Evolutionary conservation across 2,797 vertebrate species (phyloP).

Genomic region (Pangasius djambal): DNA sequence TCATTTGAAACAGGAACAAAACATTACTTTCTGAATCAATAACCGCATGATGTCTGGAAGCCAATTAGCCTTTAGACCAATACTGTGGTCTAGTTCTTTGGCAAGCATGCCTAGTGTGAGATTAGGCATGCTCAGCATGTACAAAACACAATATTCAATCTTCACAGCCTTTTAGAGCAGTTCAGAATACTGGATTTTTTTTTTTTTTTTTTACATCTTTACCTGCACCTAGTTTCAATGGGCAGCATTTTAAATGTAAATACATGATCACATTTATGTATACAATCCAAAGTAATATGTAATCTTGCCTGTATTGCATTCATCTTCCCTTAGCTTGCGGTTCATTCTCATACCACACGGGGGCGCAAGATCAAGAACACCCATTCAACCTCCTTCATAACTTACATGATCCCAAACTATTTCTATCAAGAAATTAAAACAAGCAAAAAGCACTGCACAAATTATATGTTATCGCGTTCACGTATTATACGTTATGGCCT

Average conservation of each 20-base stretch:
- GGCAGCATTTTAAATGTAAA: background rate
- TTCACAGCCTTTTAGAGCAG: background rate
- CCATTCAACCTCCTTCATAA: background rate
- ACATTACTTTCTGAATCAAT: slow-evolving; percentile 14
- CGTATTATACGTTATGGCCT: background rate
- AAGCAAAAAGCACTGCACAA: background rate
- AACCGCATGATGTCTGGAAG: background rate
- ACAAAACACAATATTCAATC: background rate
- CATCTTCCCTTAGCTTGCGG: background rate
- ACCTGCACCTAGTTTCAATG: background rate
- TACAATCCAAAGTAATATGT: background rate
- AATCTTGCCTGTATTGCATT: background rate
- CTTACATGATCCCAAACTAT: background rate
- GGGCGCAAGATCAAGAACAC: background rate
- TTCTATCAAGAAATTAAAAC: background rate
- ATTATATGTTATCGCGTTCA: background rate
- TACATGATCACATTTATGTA: background rate
- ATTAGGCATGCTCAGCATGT: background rate
- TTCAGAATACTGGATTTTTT: background rate
- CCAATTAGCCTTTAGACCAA: slow-evolving; percentile 10
- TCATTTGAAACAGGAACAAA: slow-evolving; percentile 14
- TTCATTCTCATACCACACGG: background rate
- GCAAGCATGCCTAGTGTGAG: background rate
- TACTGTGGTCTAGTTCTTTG: background rate
- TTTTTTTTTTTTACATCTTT: background rate